Base-by-base conservation (phyloP, 1,140 invertebrate species). In the Drosophila saltans region DNA sequence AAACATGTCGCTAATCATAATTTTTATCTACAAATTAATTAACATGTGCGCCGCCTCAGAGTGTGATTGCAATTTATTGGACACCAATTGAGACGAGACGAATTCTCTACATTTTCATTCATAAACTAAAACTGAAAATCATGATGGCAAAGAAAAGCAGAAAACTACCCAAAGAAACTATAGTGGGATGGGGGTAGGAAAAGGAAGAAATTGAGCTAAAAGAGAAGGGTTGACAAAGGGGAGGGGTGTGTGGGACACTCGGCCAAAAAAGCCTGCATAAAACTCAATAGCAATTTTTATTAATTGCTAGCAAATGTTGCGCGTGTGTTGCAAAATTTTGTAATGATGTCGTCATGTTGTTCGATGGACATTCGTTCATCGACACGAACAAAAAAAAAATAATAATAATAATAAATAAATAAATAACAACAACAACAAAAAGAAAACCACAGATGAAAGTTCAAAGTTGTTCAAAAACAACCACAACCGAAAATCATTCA, bases 1-100 rank as follows among this genome's bases (percentile, higher is more conserved):
- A 71, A 60, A 62, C 75, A 59, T 72, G 75, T 74, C 69, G 60
- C 80, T 77, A 83, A 86, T 88, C 83, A 86, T 88, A 89, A 86
- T 86, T 86, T 66, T 88, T 73, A 86, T 86, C 83, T 83, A 86
- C 80, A 86, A 86, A 86, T 83, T 86, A 86, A 86, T 86, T 88
- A 88, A 78, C 73, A 68, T 68, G 58, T 52, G 45, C 21, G 45
- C 45, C 45, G 45, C 83, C 56, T 36, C 59, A 68, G 80, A 89
- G 84, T 89, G 84, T 89, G 80, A 89, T 89, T 84, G 80, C 84
- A 89, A 89, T 89, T 89, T 89, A 89, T 89, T 84, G 78, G 84
- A 89, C 85, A 89, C 78, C 84, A 75, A 86, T 86, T 83, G 83
- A 83, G 76, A 89, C 41, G 45, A 52, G 45, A 84, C 67, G 61